A percentile compares a stretch with the other conserved stretches of the same genome.
Conservation (phyloP, 35 echinoderm and acorn worm genomes). For the Apostichopus californicus region DNA sequence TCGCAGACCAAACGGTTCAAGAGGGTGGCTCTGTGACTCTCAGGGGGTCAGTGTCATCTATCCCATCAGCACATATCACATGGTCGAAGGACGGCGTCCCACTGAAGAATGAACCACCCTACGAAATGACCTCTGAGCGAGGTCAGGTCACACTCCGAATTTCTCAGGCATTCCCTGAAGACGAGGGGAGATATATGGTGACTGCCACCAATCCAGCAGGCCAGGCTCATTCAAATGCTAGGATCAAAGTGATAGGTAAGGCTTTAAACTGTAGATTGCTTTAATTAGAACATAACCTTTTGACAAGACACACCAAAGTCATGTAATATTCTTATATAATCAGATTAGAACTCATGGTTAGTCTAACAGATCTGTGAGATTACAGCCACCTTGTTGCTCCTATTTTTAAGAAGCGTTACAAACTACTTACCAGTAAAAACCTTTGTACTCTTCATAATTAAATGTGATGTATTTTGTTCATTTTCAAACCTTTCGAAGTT, state of each 20-base stretch:
- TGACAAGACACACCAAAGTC: too few species aligned
- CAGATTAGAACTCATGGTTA: too few species aligned
- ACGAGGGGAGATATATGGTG: constrained; percentile 59
- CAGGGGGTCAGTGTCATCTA: constrained; percentile 11
- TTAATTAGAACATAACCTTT: too few species aligned
- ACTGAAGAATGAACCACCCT: constrained; percentile 52
- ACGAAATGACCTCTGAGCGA: constrained; percentile 54
- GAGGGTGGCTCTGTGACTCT: constrained; percentile 25
- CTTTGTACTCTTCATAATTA: too few species aligned
- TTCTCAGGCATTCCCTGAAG: constrained; percentile 63
- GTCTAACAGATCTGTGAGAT: too few species aligned
- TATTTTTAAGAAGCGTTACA: too few species aligned
- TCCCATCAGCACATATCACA: constrained; percentile 29
- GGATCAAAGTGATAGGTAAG: constrained; percentile 72
- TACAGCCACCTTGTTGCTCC: too few species aligned
- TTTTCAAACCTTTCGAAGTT: too few species aligned
- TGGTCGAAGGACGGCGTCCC: constrained; percentile 53
- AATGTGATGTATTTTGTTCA: too few species aligned
- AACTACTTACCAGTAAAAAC: too few species aligned
- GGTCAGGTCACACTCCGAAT: constrained; percentile 52
- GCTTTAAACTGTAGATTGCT: too few species aligned
- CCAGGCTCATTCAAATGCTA: constrained; percentile 33
- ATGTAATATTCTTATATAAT: too few species aligned
- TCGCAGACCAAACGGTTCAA: constrained; percentile 27
- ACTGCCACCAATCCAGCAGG: constrained; percentile 58